phyloP scores from a whole-genome alignment of 1,140 invertebrate genomes.

The Teleogryllus occipitalis region DNA sequence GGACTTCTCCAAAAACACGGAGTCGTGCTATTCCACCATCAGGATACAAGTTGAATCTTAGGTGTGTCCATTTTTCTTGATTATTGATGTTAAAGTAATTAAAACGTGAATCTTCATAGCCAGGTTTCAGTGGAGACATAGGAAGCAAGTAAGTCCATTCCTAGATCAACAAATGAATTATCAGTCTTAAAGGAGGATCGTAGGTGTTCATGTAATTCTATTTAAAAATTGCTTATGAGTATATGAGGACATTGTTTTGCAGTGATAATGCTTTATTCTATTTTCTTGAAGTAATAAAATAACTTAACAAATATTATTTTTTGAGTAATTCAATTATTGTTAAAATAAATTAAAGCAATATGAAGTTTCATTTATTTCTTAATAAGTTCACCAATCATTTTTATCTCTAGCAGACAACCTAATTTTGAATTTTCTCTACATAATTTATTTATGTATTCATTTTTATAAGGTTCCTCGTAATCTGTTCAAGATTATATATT shows the following conservation, averaged over 20 bases:
- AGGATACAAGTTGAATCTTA: conserved; percentile 54
- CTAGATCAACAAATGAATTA: conserved; percentile 24
- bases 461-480: too few relatives aligned
- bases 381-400: too few relatives aligned
- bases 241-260: neutral
- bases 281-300: neutral
- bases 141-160: conserved; percentile 51
- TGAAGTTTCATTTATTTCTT: too few relatives aligned
- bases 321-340: neutral
- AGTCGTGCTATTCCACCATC: conserved; percentile 59
- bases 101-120: conserved; percentile 48
- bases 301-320: neutral
- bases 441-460: too few relatives aligned
- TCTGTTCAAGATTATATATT: too few relatives aligned
- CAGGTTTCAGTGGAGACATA: conserved; percentile 43
- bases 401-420: too few relatives aligned
- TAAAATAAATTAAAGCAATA: neutral
- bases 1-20: conserved; percentile 48
- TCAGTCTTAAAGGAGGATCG: neutral
- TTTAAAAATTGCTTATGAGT: neutral
- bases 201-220: neutral
- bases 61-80: conserved; percentile 44
- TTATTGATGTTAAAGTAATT: conserved; percentile 42
- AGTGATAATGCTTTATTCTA: neutral
- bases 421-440: too few relatives aligned